Conservation (phyloP, 2,797 vertebrate genomes). For the Rhynchotus rufescens region DNA sequence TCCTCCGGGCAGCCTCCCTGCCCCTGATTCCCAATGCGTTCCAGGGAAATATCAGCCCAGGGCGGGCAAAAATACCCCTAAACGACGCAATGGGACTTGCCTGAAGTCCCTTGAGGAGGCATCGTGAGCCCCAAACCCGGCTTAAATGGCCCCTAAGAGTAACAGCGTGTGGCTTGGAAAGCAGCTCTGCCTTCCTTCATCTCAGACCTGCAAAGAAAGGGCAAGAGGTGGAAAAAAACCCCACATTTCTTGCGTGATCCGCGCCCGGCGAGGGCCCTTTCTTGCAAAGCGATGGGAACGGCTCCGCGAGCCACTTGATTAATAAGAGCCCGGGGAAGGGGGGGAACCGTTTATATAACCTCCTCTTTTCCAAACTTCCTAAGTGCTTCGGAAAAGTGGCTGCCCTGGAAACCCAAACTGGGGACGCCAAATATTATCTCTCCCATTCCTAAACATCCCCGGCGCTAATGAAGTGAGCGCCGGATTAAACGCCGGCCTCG, state of each 20-base stretch:
- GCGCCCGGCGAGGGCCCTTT: slow-evolving; percentile 20
- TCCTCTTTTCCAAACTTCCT: slow-evolving; percentile 82
- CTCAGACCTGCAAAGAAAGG: background rate
- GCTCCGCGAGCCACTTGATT: slow-evolving; percentile 71
- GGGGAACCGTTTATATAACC: slow-evolving; percentile 79
- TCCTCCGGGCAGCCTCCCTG: background rate
- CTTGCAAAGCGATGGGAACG: slow-evolving; percentile 51
- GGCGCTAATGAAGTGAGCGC: slow-evolving; percentile 80
- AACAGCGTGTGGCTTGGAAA: too few species aligned
- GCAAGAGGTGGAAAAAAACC: slow-evolving; percentile 10
- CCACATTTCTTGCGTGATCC: background rate
- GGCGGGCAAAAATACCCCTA: background rate
- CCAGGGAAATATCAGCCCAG: background rate
- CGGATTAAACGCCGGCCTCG: background rate
- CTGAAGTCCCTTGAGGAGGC: background rate
- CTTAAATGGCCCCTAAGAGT: background rate
- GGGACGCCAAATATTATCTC: slow-evolving; percentile 85
- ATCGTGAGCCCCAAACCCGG: background rate
- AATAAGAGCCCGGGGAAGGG: slow-evolving; percentile 61
- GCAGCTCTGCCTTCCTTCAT: background rate
- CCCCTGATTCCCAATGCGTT: background rate
- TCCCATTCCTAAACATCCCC: slow-evolving; percentile 82
- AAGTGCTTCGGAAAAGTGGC: slow-evolving; percentile 82
- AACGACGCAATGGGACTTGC: background rate
- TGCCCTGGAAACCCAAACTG: slow-evolving; percentile 82